Evolutionary conservation across 2,113 vertebrate genomes (phyloP), one percentile per base, ranked within the genome.

Genomic region (Colossoma macropomum): DNA sequence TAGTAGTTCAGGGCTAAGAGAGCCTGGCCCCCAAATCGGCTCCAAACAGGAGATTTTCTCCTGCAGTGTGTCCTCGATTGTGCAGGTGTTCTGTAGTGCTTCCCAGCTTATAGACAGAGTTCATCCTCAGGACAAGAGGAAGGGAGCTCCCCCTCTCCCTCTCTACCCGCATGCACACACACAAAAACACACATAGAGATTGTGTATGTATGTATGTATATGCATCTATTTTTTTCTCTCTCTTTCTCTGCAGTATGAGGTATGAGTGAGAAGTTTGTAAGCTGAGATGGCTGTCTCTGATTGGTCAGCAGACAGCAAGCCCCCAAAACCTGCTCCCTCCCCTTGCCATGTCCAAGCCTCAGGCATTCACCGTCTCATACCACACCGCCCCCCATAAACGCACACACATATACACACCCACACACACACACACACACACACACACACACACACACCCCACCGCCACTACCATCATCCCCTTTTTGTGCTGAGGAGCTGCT

Each of bases 271-370:
- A 54, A 77, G 71, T 70, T 75, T 65, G 77, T 59, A 79, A 85
- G 65, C 30, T 87, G 80, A 89, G 81, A 90, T 90, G 87, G 48
- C 41, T 30, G 13, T 80, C 54, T 70, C 73, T 15, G 89, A 92
- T 91, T 93, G 93, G 72, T 28, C 48, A 54, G 72, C 27, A 28
- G 27, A 45, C 48, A 30, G 32, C 72, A 50, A 74, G 72, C 72
- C 72, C 27, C 72, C 72, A 74, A 32, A 74, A 6, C 7, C 4
- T 1, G 16, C 3, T 89, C 90, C 92, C 85, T 84, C 79, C 69
- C 71, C 75, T 77, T 86, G 81, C 88, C 88, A 84, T 92, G 89
- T 87, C 68, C 85, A 73, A 30, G 78, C 25, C 81, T 75, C n/a
- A 19, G 84, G 79, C n/a, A 56, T 52, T 68, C 21, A 34, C 52